Percentiles rank a stretch among this genome's conserved stretches.
These are phyloP conservation scores for Sibirionetta formosa DNA, from an alignment of 2,797 vertebrate genomes.

Conservation along the genomic window DNA sequence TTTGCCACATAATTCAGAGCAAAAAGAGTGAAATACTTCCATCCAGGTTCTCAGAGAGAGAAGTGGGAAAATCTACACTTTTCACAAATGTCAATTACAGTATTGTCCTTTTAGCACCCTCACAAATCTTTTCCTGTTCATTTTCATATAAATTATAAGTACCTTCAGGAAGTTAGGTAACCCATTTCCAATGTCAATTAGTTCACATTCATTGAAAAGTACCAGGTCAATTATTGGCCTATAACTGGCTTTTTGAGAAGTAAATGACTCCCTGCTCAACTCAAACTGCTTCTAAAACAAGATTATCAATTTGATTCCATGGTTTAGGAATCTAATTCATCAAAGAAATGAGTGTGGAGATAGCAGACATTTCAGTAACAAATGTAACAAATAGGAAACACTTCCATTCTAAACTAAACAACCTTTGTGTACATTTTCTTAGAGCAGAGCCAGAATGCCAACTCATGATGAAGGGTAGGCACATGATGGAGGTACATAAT, in stretches of 20 bases:
- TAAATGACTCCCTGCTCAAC: not conserved
- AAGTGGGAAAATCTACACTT: not conserved
- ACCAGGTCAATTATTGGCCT: not conserved
- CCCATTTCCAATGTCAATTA: not conserved
- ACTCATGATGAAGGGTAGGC: no score
- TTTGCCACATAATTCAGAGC: not conserved
- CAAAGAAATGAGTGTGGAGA: not conserved
- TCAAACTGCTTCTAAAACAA: not conserved
- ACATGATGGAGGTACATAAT: no score
- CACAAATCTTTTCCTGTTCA: not conserved
- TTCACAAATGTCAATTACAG: not conserved
- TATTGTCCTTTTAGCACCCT: not conserved
- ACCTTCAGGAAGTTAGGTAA: not conserved
- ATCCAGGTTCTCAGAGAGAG: not conserved
- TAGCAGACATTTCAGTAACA: not conserved
- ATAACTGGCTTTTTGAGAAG: not conserved
- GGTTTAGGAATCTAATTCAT: not conserved
- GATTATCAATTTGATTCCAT: not conserved
- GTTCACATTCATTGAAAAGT: not conserved
- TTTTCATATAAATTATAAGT: not conserved
- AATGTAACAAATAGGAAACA: fast-evolving
- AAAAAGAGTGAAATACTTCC: not conserved
- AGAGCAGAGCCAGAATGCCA: not conserved
- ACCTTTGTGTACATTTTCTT: not conserved
- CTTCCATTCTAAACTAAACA: not conserved